Evolutionary conservation across 2,797 vertebrate species (phyloP), one percentile per base, ranked within the genome.

Genomic region (Diceros bicornis): DNA sequence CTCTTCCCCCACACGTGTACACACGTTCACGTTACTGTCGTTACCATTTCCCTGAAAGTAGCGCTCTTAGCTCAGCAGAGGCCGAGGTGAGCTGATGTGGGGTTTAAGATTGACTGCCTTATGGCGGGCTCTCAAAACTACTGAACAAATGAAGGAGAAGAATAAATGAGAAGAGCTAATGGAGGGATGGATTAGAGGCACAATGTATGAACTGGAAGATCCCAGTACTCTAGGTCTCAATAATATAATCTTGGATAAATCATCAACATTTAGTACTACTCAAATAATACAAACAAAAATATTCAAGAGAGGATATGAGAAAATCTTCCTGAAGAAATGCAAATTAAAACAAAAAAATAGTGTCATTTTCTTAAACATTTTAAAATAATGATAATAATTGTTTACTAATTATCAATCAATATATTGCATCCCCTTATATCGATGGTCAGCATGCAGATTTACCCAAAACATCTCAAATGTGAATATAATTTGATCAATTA

Each of bases 1-100:
- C 2, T 13, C 32, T 16, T 66, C 4, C 32, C 0, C 9, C 0
- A 1, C 14, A 17, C 32, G 44, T 25, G 17, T 9, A n/a, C 12
- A 41, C 4, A 3, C 3, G 9, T 4, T 3, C 37, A 2, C 14
- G 1, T 2, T 0, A 3, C 23, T 2, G 7, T 25, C 6, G 0
- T 12, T 16, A 61, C 44, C 18, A 3, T 7, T 78, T 66, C 23
- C 61, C 41, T 11, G 14, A 32, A 50, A n/a, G 71, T 0, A 10
- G 7, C 6, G 1, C 27, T 71, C 4, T 23, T 7, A 62, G 72
- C 11, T 2, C 27, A 13, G 6, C 6, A 44, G 55, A 69, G 27
- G 6, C 16, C 16, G 29, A 1, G 13, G 13, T 0, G 2, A 17
- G 16, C 32, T 11, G 5, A 2, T 0, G 3, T 1, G 23, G 37